Evolutionary conservation across 2,113 vertebrate species (phyloP).

Genomic region (Taurulus bubalis): DNA sequence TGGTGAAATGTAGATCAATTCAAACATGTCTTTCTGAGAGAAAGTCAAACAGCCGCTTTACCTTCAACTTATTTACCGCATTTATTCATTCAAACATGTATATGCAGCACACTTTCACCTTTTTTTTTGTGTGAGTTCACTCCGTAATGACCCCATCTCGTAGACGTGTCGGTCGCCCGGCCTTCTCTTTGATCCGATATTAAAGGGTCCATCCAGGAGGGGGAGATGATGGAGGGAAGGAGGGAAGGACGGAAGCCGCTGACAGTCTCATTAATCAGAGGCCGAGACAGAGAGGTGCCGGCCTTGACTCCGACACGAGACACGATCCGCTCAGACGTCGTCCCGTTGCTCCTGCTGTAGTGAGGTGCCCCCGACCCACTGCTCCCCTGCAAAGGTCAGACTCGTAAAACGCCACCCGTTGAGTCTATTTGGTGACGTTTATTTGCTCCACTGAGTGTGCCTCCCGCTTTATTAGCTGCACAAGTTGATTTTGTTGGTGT

Average conservation of each 20-base stretch:
- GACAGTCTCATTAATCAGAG: slow-evolving; percentile 67
- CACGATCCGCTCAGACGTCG: not conserved
- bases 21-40: slow-evolving; percentile 6
- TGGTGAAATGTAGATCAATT: slow-evolving; percentile 34
- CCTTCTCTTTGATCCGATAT: slow-evolving; percentile 48
- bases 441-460: slow-evolving; percentile 44
- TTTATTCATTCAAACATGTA: not conserved
- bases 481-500: slow-evolving; percentile 11
- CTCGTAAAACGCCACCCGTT: slow-evolving; percentile 34
- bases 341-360: slow-evolving; percentile 19
- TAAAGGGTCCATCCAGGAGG: slow-evolving; percentile 44
- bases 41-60: not conserved
- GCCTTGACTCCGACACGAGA: slow-evolving; percentile 40
- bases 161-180: slow-evolving; percentile 24
- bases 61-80: not conserved
- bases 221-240: slow-evolving; percentile 62
- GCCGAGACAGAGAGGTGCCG: slow-evolving; percentile 37
- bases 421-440: slow-evolving; percentile 21
- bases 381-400: slow-evolving; percentile 42
- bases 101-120: not conserved
- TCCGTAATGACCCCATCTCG: slow-evolving; percentile 7
- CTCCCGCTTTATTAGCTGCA: slow-evolving; percentile 43
- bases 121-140: not conserved
- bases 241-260: slow-evolving; percentile 50
- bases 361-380: not conserved